Conservation (phyloP, 2,888 invertebrate genomes). For the Drosophila hamatofila region DNA sequence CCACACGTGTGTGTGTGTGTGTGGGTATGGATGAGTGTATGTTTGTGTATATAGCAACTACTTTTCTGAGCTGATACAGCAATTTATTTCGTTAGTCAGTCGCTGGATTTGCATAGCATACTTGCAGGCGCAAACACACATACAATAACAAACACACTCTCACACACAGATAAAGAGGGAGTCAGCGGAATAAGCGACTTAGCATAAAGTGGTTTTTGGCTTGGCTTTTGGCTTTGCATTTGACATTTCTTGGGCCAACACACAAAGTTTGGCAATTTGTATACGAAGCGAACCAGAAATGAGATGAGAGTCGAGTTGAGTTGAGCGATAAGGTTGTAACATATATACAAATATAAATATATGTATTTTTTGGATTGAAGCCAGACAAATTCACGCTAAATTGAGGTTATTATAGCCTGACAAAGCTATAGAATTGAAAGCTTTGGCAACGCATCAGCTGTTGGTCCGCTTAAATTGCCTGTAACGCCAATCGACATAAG, state of each 20-base stretch:
- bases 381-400: constrained; percentile 44
- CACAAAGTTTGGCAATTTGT: constrained; percentile 61
- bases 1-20: constrained; percentile 1
- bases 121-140: constrained; percentile 33
- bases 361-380: constrained; percentile 17
- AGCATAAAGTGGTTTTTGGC: constrained; percentile 65
- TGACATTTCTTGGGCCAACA: constrained; percentile 64
- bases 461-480: constrained; percentile 8
- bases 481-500: constrained; percentile 8
- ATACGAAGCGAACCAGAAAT: constrained; percentile 33
- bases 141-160: constrained; percentile 1
- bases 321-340: constrained; percentile 29
- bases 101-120: constrained; percentile 53
- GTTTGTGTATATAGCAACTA: constrained; percentile 35
- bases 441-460: constrained; percentile 12
- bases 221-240: constrained; percentile 67
- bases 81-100: constrained; percentile 72
- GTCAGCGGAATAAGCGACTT: constrained; percentile 62
- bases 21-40: constrained; percentile 1
- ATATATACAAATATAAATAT: constrained; percentile 2
- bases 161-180: constrained; percentile 7
- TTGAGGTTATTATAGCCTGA: constrained; percentile 31
- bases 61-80: constrained; percentile 73
- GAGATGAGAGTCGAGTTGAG: constrained; percentile 17
- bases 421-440: constrained; percentile 1